Evolutionary conservation across 2,113 vertebrate species (phyloP).

Genomic region (Lonchura striata): DNA sequence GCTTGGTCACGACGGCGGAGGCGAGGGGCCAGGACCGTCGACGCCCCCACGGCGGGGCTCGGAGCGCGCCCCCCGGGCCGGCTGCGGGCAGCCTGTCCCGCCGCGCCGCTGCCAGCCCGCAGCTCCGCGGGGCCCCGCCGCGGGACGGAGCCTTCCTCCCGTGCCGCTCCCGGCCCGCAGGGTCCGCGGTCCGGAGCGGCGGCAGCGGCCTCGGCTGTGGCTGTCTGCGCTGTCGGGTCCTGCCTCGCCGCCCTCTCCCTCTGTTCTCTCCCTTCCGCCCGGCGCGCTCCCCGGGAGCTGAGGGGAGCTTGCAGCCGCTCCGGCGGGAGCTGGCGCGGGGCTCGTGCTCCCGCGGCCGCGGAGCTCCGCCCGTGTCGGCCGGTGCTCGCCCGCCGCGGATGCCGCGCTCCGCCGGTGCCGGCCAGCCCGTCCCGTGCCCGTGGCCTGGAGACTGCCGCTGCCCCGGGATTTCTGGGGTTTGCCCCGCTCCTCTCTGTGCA

Average conservation of each 20-base stretch:
- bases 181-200: background rate
- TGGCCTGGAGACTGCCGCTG: accelerated
- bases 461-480: accelerated
- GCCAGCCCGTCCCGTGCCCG: accelerated
- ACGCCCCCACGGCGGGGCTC: background rate
- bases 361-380: background rate
- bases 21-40: background rate
- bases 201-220: background rate
- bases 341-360: background rate
- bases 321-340: background rate
- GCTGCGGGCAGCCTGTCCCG: background rate
- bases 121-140: background rate
- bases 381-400: background rate
- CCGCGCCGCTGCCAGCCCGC: background rate
- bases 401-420: background rate
- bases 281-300: background rate
- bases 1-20: background rate
- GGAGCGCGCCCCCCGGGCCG: background rate
- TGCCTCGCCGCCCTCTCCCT: background rate
- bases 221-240: background rate
- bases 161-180: background rate
- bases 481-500: accelerated
- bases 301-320: background rate
- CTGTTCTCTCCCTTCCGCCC: background rate
- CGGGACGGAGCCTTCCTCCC: background rate